Evolutionary conservation across 2,797 vertebrate species (phyloP).

Genomic region (Chelon auratus): DNA sequence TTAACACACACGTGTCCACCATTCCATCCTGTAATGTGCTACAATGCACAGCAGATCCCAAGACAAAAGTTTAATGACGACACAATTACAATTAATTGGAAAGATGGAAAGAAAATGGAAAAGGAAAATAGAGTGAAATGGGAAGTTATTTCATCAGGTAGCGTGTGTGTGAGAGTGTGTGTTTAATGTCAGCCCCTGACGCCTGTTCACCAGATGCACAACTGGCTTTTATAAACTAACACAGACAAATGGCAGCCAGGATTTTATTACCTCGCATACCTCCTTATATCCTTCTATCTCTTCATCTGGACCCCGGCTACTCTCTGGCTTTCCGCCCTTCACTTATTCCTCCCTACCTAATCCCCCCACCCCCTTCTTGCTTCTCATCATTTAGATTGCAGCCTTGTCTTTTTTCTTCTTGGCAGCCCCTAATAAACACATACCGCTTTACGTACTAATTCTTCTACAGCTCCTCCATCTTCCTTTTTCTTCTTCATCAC

Average conservation of each 20-base stretch:
- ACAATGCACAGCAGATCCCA: neutral
- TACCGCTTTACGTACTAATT: constrained; percentile 1
- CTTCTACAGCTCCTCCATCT: neutral
- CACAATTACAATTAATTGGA: constrained; percentile 9
- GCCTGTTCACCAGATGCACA: constrained; percentile 72
- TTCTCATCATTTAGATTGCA: constrained; percentile 3
- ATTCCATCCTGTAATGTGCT: neutral
- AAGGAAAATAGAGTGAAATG: neutral
- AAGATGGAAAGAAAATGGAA: neutral
- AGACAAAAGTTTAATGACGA: constrained; percentile 8
- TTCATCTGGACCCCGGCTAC: constrained; percentile 29
- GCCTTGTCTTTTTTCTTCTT: constrained; percentile 11
- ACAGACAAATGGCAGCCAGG: constrained; percentile 85
- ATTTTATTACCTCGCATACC: constrained; percentile 65
- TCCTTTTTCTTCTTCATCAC: neutral
- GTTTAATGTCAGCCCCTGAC: constrained; percentile 66
- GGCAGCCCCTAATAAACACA: constrained; percentile 21
- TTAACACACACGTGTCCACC: neutral
- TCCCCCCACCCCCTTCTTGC: constrained; percentile 15
- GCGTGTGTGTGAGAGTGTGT: constrained; percentile 13
- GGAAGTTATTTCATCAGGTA: neutral
- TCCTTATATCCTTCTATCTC: constrained; percentile 42
- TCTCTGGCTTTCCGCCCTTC: constrained; percentile 11
- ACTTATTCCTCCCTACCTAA: constrained; percentile 10
- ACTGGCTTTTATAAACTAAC: constrained; percentile 64